Base-by-base conservation (phyloP, 2,113 vertebrate genomes). In the Paedocypris sp. region DNA sequence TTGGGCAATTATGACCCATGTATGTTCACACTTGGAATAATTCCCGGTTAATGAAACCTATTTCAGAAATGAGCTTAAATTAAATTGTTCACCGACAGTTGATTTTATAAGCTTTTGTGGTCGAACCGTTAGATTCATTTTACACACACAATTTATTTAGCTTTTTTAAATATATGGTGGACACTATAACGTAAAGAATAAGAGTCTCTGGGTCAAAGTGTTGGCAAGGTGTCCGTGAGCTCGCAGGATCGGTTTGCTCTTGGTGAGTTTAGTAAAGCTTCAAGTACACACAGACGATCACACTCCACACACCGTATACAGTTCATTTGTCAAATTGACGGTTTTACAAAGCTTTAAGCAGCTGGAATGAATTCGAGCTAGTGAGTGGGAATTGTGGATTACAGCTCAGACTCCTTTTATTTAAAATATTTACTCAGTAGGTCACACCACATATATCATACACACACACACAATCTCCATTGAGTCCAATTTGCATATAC, bases 391-490 rank as follows among this genome's bases (percentile, higher is more conserved):
- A 32, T 43, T 31, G 26, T 13, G 16, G 26, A 57, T 32, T 57
- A 43, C 42, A 43, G 12, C 53, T 43, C 18, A 29, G 39, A 31
- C 39, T 4, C 20, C 26, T 57, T 57, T 13, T 31, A 43, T 57
- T 57, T 57, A 11, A 57, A 43, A 57, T 57, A 29, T 57, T 57
- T 57, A 43, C 53, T 57, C 16, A 28, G 39, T 18, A 43, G 25
- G 26, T 57, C 53, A 32, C 26, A 41, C 10, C 38, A 31, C 53
- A 57, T 43, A 43, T 16, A 57, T 57, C 38, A 57, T 32, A 13
- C 15, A 13, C 26, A 42, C 15, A 13, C 26, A 42, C 15, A 41
- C 11, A 13, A 20, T 43, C 25, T 19, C 4, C 12, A 2, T 18
- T 20, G n/a, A 8, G 19, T 28, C 31, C 4, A 6, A 20, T 41